phyloP scores from a whole-genome alignment of 2,113 vertebrate species.

The Loxodonta africana region DNA sequence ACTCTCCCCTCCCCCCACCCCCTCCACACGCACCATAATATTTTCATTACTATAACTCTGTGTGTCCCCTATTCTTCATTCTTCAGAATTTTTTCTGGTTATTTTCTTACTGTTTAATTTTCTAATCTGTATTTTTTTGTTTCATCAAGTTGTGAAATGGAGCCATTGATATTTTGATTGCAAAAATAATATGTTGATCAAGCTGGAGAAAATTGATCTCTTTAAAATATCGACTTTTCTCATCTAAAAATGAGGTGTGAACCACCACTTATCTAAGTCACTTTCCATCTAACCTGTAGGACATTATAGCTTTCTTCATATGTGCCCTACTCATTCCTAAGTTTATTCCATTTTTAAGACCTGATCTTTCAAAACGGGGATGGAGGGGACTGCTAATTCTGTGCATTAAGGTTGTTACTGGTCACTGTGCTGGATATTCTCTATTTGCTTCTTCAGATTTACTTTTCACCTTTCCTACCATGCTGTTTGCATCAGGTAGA shows the following conservation, averaged over 20 bases:
- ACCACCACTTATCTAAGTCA: background rate
- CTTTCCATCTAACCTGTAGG: background rate
- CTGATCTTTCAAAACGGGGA: background rate
- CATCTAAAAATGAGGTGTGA: background rate
- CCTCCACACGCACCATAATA: background rate
- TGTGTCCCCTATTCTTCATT: background rate
- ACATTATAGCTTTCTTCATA: background rate
- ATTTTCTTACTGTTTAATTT: slow-evolving; percentile 16
- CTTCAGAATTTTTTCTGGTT: background rate
- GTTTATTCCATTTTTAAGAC: background rate
- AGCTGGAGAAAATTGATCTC: background rate
- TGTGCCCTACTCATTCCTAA: background rate
- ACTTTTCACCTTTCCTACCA: background rate
- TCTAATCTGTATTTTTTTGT: background rate
- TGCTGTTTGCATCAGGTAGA: background rate
- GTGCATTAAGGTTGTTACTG: background rate
- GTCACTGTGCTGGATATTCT: background rate
- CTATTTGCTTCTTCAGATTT: background rate
- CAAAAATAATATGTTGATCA: slow-evolving; percentile 15
- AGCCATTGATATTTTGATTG: background rate
- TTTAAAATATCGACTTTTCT: slow-evolving; percentile 34
- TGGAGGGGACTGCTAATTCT: background rate
- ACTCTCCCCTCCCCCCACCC: background rate
- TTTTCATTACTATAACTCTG: background rate
- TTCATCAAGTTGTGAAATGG: slow-evolving; percentile 1